Percentiles rank a stretch among this genome's conserved stretches.
phyloP scores from a whole-genome alignment of 2,888 invertebrate genomes.

The Eledone cirrhosa region DNA sequence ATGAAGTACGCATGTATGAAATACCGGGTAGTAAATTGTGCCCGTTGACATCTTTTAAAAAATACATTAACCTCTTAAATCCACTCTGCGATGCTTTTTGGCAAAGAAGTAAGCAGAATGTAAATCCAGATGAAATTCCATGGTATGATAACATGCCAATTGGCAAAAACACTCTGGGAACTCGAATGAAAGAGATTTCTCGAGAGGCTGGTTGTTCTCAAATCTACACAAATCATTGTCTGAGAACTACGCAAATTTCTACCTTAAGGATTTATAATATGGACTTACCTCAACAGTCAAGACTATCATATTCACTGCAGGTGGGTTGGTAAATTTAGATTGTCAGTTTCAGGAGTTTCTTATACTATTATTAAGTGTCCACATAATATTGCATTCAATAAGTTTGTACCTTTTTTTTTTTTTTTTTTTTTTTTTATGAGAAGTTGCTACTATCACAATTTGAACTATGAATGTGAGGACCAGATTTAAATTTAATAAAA shows the following conservation, averaged over 20 bases:
- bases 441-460: too few relatives aligned
- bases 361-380: too few relatives aligned
- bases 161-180: conserved; percentile 57
- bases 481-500: too few relatives aligned
- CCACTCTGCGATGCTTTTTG: conserved; percentile 60
- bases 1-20: conserved; percentile 35
- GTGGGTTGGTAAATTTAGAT: too few relatives aligned
- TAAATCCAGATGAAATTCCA: conserved; percentile 48
- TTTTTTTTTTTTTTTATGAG: too few relatives aligned
- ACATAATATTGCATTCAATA: too few relatives aligned
- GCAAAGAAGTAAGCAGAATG: conserved; percentile 53
- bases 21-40: conserved; percentile 55
- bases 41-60: conserved; percentile 53
- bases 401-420: too few relatives aligned
- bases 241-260: conserved; percentile 32
- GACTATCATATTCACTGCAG: too few relatives aligned
- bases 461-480: too few relatives aligned
- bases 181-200: conserved; percentile 34
- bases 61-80: conserved; percentile 56
- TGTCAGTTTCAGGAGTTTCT: too few relatives aligned
- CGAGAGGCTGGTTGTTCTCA: conserved; percentile 27
- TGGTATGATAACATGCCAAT: conserved; percentile 59
- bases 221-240: conserved; percentile 36
- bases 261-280: conserved; percentile 7
- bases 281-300: conserved; percentile 11